Evolutionary conservation across 2,797 vertebrate genomes (phyloP), one percentile per base, ranked within the genome.

Genomic region (Sternarchorhynchus goeldii): DNA sequence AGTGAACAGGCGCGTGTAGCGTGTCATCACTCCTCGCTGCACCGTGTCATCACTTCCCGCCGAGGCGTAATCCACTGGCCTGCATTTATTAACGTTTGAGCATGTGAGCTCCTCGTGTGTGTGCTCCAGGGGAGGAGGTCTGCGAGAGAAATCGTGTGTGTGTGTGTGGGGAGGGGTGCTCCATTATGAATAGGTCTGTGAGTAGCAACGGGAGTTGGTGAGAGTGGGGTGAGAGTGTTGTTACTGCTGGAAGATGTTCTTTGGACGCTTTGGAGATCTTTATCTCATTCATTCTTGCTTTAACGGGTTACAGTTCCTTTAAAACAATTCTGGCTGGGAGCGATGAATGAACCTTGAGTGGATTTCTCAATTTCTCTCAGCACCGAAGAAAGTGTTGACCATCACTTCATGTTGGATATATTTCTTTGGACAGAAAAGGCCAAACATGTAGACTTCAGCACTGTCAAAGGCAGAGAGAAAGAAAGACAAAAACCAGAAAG

Each of bases 21-120:
- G 56, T 79, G 84, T 82, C 82, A 85, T 84, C 78, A 78, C 81
- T 84, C 45, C 45, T 50, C 3, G 45, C 45, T 50, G 45, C 14
- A 50, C 45, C 21, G 36, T 73, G 77, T 73, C 77, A 76, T 65
- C 71, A 70, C 70, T 72, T 75, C 69, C 62, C 36, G 17, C 59
- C 5, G 25, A 68, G 69, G 56, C 58, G 32, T 67, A 59, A 75
- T 78, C 59, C 25, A 34, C 75, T 63, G 62, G n/a, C 36, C 18
- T 39, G 2, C 50, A 67, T 65, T 77, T 78, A 83, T 81, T 58
- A 83, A 86, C 76, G 83, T 82, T 86, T 76, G 63, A 76, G 78
- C 56, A 65, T 16, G 25, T 14, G 25, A 25, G 75, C 60, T 12
- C 0, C 10, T 5, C 0, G 14, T n/a, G n/a, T n/a, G n/a, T n/a